A percentile compares a stretch with the other conserved stretches of the same genome.
Evolutionary conservation across 2,888 invertebrate genomes (phyloP).

Genomic region (Orthosia gracilis): DNA sequence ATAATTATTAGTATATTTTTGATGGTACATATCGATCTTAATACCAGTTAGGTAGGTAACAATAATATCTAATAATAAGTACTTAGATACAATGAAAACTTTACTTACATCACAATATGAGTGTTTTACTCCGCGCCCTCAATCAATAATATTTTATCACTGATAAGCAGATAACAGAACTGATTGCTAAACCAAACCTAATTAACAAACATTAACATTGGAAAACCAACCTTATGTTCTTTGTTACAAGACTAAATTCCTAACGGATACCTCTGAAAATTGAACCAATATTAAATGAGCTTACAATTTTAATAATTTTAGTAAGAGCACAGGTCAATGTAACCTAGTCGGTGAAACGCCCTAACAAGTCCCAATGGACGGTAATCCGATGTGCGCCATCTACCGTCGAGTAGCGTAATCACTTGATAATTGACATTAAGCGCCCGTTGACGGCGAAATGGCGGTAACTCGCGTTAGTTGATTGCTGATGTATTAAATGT

Average conservation of each 20-base stretch:
- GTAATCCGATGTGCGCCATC: conserved; percentile 84
- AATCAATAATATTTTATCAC: conserved; percentile 67
- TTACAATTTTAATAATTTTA: neutral
- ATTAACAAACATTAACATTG: conserved; percentile 38
- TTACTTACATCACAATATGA: conserved; percentile 4
- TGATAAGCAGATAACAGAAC: conserved; percentile 62
- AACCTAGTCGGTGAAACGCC: conserved; percentile 43
- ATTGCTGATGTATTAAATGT: conserved; percentile 61
- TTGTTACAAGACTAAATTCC: neutral
- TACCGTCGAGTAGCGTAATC: conserved; percentile 84
- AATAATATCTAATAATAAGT: neutral
- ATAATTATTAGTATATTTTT: too few species aligned
- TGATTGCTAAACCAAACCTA: conserved; percentile 54
- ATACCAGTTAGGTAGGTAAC: neutral
- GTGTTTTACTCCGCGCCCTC: conserved; percentile 43
- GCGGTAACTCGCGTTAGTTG: conserved; percentile 71
- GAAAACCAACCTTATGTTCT: conserved; percentile 16
- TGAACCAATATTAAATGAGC: conserved; percentile 35
- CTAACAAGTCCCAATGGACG: conserved; percentile 78
- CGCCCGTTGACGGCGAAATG: conserved; percentile 71
- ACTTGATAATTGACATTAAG: conserved; percentile 83
- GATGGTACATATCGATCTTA: neutral
- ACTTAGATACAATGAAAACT: neutral
- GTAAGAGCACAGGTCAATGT: conserved; percentile 43
- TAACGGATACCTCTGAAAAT: neutral